These are phyloP conservation scores for Drosophila borealis DNA, from an alignment of 2,888 invertebrate species.

Conservation along the genomic window DNA sequence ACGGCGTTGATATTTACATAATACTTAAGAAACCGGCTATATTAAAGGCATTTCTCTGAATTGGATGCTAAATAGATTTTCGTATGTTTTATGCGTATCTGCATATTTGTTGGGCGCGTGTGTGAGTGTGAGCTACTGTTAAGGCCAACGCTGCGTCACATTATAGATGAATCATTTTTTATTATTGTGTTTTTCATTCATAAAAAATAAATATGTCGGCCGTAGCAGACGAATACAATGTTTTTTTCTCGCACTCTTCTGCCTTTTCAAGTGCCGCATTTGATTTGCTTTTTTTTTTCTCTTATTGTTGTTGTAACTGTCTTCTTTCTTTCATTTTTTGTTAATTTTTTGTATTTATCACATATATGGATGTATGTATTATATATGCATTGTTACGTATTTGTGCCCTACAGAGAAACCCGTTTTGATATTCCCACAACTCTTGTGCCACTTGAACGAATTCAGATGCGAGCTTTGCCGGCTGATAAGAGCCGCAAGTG, in stretches of 20 bases:
- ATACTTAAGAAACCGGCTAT: slow-evolving; percentile 53
- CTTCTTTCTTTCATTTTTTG: slow-evolving; percentile 25
- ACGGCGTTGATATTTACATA: slow-evolving; percentile 49
- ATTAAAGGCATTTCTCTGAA: slow-evolving; percentile 52
- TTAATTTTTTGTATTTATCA: slow-evolving; percentile 43
- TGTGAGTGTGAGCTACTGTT: slow-evolving; percentile 51
- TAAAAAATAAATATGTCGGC: slow-evolving; percentile 66
- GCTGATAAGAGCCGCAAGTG: slow-evolving; percentile 35
- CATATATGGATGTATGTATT: slow-evolving; percentile 15
- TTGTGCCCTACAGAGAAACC: slow-evolving; percentile 73
- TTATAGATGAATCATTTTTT: slow-evolving; percentile 67
- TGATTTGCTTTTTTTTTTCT: slow-evolving; percentile 61
- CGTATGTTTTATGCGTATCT: slow-evolving; percentile 45
- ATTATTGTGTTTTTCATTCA: slow-evolving; percentile 60
- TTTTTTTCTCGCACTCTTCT: slow-evolving; percentile 31
- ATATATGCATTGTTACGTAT: slow-evolving; percentile 66
- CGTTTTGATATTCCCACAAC: slow-evolving; percentile 63
- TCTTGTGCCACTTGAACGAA: slow-evolving; percentile 57
- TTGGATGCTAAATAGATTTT: slow-evolving; percentile 64
- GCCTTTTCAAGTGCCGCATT: slow-evolving; percentile 66
- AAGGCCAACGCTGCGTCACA: slow-evolving; percentile 61
- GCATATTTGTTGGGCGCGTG: slow-evolving; percentile 25
- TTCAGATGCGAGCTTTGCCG: slow-evolving; percentile 36
- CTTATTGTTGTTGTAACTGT: slow-evolving; percentile 23
- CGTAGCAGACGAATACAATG: slow-evolving; percentile 23